Evolutionary conservation across 2,888 invertebrate species (phyloP).

Genomic region (Ophonus ardosiacus): DNA sequence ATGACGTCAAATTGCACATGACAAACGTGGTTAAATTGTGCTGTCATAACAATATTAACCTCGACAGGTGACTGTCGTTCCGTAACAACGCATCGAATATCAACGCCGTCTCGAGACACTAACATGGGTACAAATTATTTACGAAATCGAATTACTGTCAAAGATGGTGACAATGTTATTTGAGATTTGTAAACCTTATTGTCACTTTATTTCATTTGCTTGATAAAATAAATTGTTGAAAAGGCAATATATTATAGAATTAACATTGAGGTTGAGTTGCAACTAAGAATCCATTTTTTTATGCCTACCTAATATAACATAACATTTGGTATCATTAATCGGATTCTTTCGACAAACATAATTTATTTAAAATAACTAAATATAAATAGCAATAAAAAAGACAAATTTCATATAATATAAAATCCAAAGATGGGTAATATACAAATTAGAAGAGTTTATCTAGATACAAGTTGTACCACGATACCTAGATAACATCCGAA

Average conservation of each 20-base stretch:
- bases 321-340: too few species aligned
- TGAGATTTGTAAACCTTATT: not conserved
- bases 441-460: too few species aligned
- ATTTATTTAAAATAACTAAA: too few species aligned
- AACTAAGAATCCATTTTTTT: too few species aligned
- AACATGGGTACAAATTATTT: slow-evolving; percentile 37
- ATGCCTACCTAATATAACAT: too few species aligned
- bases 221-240: not conserved
- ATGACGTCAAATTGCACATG: slow-evolving; percentile 49
- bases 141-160: slow-evolving; percentile 5
- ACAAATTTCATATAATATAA: too few species aligned
- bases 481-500: too few species aligned
- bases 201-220: not conserved
- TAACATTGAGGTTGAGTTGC: too few species aligned
- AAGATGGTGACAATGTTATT: not conserved
- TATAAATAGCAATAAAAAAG: too few species aligned
- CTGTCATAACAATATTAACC: slow-evolving; percentile 55
- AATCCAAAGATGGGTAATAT: too few species aligned
- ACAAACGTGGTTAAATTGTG: slow-evolving; percentile 56
- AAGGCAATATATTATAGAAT: not conserved
- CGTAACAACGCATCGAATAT: slow-evolving; percentile 4
- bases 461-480: too few species aligned
- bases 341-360: too few species aligned
- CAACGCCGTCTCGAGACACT: slow-evolving; percentile 7
- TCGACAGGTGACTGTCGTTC: slow-evolving; percentile 39